Percentiles rank a stretch among this genome's conserved stretches.
These are phyloP conservation scores for Eupsilia transversa DNA, from an alignment of 2,888 invertebrate species.

Conservation along the genomic window DNA sequence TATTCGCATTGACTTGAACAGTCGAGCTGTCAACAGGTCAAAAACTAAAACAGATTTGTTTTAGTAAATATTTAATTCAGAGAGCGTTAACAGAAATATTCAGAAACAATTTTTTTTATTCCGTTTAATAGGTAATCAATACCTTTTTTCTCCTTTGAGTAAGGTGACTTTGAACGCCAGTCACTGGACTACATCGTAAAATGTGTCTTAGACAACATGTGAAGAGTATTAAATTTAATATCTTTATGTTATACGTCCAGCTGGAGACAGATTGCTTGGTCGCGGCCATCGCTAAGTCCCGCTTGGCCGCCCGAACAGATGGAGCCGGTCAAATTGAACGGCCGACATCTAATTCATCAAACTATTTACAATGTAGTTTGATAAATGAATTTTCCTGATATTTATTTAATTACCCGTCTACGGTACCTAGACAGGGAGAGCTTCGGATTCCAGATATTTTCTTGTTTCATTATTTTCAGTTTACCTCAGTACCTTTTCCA, in stretches of 20 bases:
- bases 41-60: not conserved
- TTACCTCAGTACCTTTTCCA: too few species aligned
- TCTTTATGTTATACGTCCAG: slow-evolving; percentile 30
- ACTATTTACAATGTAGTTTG: not conserved
- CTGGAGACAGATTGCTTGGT: slow-evolving; percentile 46
- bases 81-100: not conserved
- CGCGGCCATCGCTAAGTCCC: slow-evolving; percentile 14
- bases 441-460: not conserved
- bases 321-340: slow-evolving; percentile 34
- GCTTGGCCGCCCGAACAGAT: slow-evolving; percentile 15
- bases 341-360: slow-evolving; percentile 30
- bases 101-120: not conserved
- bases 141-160: not conserved
- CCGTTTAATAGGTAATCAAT: too few species aligned
- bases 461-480: not conserved
- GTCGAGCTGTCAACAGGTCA: too few species aligned
- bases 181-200: slow-evolving; percentile 7
- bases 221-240: slow-evolving; percentile 35
- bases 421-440: not conserved
- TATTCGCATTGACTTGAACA: not conserved
- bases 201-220: slow-evolving; percentile 30
- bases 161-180: not conserved
- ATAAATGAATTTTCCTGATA: not conserved
- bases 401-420: not conserved
- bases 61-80: not conserved